These are phyloP conservation scores for Argyrosomus regius DNA, from an alignment of 2,797 vertebrate species.

Conservation along the genomic window DNA sequence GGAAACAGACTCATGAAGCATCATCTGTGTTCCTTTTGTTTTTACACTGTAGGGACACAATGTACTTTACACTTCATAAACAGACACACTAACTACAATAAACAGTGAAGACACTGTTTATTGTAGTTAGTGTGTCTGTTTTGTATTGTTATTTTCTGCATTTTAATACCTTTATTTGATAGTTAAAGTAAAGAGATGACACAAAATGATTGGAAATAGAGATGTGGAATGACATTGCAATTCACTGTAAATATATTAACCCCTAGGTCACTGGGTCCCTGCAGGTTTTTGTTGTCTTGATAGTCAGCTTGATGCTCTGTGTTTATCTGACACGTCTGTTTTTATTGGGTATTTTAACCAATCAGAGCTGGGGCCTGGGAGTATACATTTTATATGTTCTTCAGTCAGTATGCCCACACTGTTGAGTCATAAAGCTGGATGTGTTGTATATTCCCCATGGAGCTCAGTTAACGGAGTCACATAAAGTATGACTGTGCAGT, in stretches of 20 bases:
- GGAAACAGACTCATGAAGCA: background rate
- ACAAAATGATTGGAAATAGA: background rate
- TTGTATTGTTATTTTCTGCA: background rate
- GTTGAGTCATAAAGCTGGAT: slow-evolving; percentile 44
- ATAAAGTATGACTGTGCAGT: slow-evolving; percentile 52
- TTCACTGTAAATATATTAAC: background rate
- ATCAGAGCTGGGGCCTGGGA: background rate
- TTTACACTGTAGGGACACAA: background rate
- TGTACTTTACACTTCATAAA: too few species aligned
- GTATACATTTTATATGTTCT: slow-evolving; percentile 19
- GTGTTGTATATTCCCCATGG: slow-evolving; percentile 29
- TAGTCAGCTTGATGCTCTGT: background rate
- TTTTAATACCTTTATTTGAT: background rate
- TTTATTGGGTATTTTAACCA: slow-evolving; percentile 16
- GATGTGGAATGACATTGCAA: background rate
- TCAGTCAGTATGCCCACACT: slow-evolving; percentile 12
- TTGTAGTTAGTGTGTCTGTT: background rate
- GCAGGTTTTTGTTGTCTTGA: background rate
- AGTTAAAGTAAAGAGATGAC: background rate
- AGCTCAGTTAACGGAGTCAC: slow-evolving; percentile 52
- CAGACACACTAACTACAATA: background rate
- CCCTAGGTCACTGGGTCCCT: background rate
- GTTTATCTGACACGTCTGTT: slow-evolving; percentile 1
- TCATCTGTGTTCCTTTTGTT: background rate
- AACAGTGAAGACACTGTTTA: background rate